Base-by-base conservation (phyloP, 1,140 invertebrate genomes). In the Drosophila orosa region DNA sequence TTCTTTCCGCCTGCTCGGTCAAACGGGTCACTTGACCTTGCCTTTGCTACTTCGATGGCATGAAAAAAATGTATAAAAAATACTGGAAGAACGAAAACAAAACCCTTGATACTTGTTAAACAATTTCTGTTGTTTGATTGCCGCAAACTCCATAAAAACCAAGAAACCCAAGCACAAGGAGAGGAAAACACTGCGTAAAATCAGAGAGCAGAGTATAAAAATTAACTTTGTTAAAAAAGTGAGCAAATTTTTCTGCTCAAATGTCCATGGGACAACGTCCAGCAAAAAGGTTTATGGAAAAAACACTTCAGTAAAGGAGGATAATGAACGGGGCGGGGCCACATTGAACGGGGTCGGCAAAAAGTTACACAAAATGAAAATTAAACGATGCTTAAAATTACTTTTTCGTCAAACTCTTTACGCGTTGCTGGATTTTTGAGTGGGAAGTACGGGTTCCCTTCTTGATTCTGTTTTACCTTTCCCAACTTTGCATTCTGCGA, bases 341-440 rank as follows among this genome's bases (percentile, higher is more conserved):
- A 61, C 71, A 65, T 40, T 44, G 25, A 57, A 76, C 19, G 48
- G 48, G 48, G 48, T 33, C 29, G 27, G 17, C 7, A 47, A 85
- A 85, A 86, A 85, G 81, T 85, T 86, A 63, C 61, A 75, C 69
- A 80, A 79, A 86, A 86, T 87, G 83, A 87, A 86, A 87, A 87
- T 87, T 87, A 87, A 87, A 87, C 84, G 84, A 87, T 84, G 80
- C 80, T 89, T 84, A 87, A 87, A 87, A 89, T 87, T 87, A 84
- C 84, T 89, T 87, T 86, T 89, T 84, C 73, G 75, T 83, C 83
- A 83, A 86, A 86, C 79, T 83, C 83, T 79, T 83, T 80, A 69
- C 79, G 50, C 69, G 48, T 57, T 63, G 15, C 27, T 45, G 44
- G 29, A n/a, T 29, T 66, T 54, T 57, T 50, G 33, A 62, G 52